Evolutionary conservation across 1,140 invertebrate genomes (phyloP).

Genomic region (Gonatopus flavifemur): DNA sequence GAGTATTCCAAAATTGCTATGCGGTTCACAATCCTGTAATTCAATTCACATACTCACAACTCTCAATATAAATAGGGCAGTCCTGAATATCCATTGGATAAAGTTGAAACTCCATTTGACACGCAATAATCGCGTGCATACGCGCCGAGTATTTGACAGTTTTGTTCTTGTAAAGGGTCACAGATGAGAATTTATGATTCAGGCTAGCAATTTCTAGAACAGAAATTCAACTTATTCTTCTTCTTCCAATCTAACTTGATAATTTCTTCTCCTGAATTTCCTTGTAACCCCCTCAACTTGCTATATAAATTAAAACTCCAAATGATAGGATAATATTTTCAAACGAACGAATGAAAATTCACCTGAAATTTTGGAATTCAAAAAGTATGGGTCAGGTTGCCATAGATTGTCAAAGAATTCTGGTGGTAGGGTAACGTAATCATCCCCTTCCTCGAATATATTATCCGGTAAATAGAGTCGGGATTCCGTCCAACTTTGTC

Average conservation of each 20-base stretch:
- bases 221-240: not conserved
- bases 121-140: slow-evolving; percentile 81
- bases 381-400: slow-evolving; percentile 85
- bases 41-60: slow-evolving; percentile 80
- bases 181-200: slow-evolving; percentile 78
- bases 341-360: slow-evolving; percentile 28
- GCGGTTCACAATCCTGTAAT: no score
- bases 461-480: slow-evolving; percentile 72
- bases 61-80: slow-evolving; percentile 79
- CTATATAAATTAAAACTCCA: not conserved
- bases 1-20: no score
- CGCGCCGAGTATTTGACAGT: slow-evolving; percentile 75
- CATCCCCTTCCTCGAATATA: slow-evolving; percentile 75
- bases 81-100: slow-evolving; percentile 85
- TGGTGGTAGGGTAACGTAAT: slow-evolving; percentile 75
- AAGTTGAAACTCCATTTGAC: slow-evolving; percentile 83
- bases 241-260: no score
- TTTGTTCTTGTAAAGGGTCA: slow-evolving; percentile 76
- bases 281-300: no score
- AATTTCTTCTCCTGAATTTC: no score
- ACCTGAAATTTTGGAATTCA: slow-evolving; percentile 83
- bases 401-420: slow-evolving; percentile 81
- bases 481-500: slow-evolving; percentile 78
- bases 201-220: slow-evolving; percentile 72
- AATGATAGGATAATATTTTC: not conserved